A percentile compares a stretch with the other conserved stretches of the same genome.
These are phyloP conservation scores for Eupithecia pulchellata DNA, from an alignment of 2,888 invertebrate genomes.

Conservation along the genomic window DNA sequence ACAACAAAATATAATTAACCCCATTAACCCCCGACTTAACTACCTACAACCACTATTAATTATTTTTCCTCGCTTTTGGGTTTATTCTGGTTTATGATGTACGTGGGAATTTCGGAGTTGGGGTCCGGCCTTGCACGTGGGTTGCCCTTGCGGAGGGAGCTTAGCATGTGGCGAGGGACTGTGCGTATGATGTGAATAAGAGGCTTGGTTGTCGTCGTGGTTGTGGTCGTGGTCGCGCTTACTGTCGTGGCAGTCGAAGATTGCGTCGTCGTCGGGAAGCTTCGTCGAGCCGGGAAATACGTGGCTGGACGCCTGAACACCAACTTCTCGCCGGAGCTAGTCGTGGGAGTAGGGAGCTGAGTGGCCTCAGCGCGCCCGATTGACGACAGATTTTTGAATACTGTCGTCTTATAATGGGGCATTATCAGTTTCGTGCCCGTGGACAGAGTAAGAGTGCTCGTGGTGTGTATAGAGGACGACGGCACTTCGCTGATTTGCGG, in stretches of 20 bases:
- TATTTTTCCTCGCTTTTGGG: background rate
- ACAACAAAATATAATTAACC: background rate
- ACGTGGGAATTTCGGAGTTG: background rate
- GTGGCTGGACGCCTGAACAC: conserved; percentile 36
- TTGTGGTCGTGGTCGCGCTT: background rate
- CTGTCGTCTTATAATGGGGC: conserved; percentile 40
- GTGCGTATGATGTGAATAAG: conserved; percentile 32
- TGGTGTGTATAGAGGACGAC: conserved; percentile 20
- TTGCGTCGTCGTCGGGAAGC: conserved; percentile 25
- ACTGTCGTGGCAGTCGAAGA: background rate
- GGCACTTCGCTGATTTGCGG: background rate
- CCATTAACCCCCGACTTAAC: background rate
- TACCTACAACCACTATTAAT: conserved; percentile 3
- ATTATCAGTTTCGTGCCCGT: conserved; percentile 32
- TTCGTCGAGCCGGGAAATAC: conserved; percentile 31
- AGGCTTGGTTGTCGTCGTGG: background rate
- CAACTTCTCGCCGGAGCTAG: conserved; percentile 24
- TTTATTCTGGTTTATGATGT: background rate
- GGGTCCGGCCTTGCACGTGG: background rate
- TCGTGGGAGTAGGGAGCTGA: conserved; percentile 18
- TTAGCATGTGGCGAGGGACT: conserved; percentile 31
- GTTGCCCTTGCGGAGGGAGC: background rate
- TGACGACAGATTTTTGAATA: conserved; percentile 37
- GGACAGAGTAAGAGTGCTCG: conserved; percentile 27
- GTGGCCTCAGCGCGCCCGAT: conserved; percentile 25